A percentile compares a stretch with the other conserved stretches of the same genome.
Evolutionary conservation across 2,113 vertebrate genomes (phyloP).

Genomic region (Nothoprocta perdicaria): DNA sequence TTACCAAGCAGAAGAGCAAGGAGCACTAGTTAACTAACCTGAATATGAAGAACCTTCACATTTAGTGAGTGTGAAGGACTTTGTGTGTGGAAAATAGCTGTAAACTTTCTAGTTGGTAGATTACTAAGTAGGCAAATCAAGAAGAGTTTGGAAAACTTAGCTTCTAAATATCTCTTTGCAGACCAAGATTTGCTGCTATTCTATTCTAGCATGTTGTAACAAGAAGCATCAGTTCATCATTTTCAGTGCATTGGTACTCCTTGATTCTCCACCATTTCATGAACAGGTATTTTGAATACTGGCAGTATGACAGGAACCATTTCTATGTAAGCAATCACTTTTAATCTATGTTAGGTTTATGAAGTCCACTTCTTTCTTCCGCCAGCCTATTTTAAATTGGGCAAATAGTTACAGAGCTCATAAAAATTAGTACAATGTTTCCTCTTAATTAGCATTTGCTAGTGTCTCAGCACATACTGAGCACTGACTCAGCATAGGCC

Average conservation of each 20-base stretch:
- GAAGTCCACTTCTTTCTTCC: background rate
- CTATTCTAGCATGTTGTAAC: background rate
- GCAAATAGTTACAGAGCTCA: background rate
- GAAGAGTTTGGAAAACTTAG: background rate
- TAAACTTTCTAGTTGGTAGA: background rate
- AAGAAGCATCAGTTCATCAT: background rate
- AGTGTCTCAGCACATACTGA: background rate
- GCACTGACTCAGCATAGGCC: background rate
- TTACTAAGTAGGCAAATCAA: background rate
- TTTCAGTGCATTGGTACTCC: background rate
- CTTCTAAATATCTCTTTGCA: background rate
- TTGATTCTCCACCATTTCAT: background rate
- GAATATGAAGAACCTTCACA: constrained; percentile 5
- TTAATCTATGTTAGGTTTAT: background rate
- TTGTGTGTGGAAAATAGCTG: background rate
- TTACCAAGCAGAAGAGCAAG: background rate
- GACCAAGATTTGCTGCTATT: background rate
- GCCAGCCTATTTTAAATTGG: background rate
- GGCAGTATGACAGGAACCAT: background rate
- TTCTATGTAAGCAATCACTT: background rate
- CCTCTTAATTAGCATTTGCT: background rate
- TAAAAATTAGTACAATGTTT: background rate
- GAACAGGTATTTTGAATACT: background rate
- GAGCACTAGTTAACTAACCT: constrained; percentile 28
- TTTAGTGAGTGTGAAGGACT: background rate